These are phyloP conservation scores for Cotesia typhae DNA, from an alignment of 1,140 invertebrate genomes.

Conservation along the genomic window DNA sequence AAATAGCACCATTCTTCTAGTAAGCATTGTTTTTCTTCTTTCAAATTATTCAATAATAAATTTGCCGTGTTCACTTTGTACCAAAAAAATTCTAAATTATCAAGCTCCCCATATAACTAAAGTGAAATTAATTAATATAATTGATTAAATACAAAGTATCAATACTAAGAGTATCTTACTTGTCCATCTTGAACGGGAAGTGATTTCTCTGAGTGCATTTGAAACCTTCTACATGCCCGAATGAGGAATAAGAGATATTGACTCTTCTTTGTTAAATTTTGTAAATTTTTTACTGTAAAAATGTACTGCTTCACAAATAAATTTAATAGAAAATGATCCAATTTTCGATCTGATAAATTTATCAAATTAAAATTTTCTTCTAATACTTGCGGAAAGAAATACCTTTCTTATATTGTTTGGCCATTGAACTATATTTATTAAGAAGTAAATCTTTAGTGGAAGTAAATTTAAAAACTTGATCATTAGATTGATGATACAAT, in stretches of 20 bases:
- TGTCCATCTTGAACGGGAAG: conserved; percentile 28
- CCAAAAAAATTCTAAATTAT: conserved; percentile 42
- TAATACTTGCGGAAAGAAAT: background rate
- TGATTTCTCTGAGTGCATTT: conserved; percentile 50
- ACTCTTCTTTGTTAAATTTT: conserved; percentile 39
- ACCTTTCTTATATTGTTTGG: conserved; percentile 41
- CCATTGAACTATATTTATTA: conserved; percentile 39
- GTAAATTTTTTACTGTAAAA: conserved; percentile 40
- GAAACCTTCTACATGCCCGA: conserved; percentile 53
- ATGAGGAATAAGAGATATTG: conserved; percentile 41
- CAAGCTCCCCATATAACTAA: conserved; percentile 39
- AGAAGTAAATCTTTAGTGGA: conserved; percentile 46
- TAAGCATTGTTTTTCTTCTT: conserved; percentile 35
- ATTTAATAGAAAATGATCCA: conserved; percentile 45
- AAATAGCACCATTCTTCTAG: conserved; percentile 34
- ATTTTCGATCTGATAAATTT: conserved; percentile 45
- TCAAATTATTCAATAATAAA: conserved; percentile 36
- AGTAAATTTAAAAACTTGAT: conserved; percentile 42
- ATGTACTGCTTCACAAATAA: conserved; percentile 47
- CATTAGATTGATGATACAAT: conserved; percentile 35
- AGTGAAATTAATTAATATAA: background rate
- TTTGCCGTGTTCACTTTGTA: conserved; percentile 30
- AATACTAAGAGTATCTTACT: background rate
- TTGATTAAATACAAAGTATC: too few species aligned
- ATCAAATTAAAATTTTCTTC: conserved; percentile 6